Percentiles rank a stretch among this genome's conserved stretches.
These are phyloP conservation scores for Otolemur crassicaudatus DNA, from an alignment of 2,797 vertebrate species.

Conservation along the genomic window DNA sequence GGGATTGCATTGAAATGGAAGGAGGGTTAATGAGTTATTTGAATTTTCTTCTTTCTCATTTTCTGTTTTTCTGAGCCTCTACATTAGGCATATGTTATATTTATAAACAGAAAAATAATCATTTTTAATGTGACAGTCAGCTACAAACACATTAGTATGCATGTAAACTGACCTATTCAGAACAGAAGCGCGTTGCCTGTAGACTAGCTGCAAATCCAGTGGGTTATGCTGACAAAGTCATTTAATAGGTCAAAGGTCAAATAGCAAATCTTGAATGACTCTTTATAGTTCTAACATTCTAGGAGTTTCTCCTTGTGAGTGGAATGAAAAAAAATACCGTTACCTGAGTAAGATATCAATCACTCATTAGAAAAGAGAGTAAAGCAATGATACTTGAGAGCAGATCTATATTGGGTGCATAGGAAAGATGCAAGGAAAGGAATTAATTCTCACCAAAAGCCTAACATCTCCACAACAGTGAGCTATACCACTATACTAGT, in stretches of 20 bases:
- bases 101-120: neutral
- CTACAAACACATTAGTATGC: neutral
- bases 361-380: neutral
- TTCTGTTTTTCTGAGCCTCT: neutral
- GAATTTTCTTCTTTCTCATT: neutral
- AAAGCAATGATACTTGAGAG: neutral
- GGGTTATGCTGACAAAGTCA: neutral
- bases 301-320: slow-evolving; percentile 6
- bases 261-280: neutral
- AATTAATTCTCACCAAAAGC: neutral
- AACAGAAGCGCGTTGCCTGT: neutral
- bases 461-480: neutral
- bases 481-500: neutral
- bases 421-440: neutral
- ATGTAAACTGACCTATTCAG: neutral
- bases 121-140: neutral
- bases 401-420: rapidly evolving
- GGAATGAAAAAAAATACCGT: neutral
- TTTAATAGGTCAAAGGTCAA: neutral
- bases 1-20: neutral
- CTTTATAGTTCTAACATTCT: neutral
- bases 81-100: neutral
- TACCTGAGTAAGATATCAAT: neutral
- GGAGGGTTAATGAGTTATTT: neutral
- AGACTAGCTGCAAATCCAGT: neutral